Percentiles rank a stretch among this genome's conserved stretches.
These are phyloP conservation scores for Xestia c-nigrum DNA, from an alignment of 2,888 invertebrate species.

Conservation along the genomic window DNA sequence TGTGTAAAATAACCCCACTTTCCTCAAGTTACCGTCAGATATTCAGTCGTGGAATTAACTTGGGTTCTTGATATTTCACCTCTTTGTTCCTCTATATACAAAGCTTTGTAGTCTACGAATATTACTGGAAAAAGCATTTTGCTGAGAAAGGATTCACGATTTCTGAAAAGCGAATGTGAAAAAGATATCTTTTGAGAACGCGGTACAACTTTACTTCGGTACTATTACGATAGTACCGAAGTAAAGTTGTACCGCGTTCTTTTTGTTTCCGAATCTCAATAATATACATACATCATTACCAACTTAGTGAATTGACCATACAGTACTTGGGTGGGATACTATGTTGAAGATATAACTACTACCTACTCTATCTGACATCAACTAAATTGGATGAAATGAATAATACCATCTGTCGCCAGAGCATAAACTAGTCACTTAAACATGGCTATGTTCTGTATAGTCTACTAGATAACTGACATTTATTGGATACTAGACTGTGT, in stretches of 20 bases:
- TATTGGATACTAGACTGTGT: slow-evolving; percentile 33
- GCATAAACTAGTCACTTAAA: slow-evolving; percentile 10
- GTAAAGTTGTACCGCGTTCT: no score
- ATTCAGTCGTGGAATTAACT: slow-evolving; percentile 19
- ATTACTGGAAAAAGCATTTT: slow-evolving; percentile 27
- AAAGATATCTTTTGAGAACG: slow-evolving; percentile 13
- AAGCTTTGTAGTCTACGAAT: slow-evolving; percentile 47
- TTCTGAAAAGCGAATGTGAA: slow-evolving; percentile 26
- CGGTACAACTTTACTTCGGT: not conserved
- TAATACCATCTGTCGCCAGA: slow-evolving; percentile 15
- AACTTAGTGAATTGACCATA: not conserved
- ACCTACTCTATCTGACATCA: not conserved
- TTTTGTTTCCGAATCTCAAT: slow-evolving; percentile 23
- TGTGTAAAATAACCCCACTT: slow-evolving; percentile 32
- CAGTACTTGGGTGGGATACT: not conserved
- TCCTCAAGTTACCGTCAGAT: not conserved
- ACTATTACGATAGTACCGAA: no score
- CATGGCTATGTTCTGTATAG: slow-evolving; percentile 4
- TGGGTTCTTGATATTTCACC: slow-evolving; percentile 34
- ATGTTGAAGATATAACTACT: not conserved
- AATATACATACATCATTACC: not conserved
- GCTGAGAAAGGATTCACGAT: slow-evolving; percentile 13
- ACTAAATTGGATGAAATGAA: slow-evolving; percentile 32
- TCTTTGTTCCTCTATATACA: slow-evolving; percentile 31
- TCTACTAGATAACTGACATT: slow-evolving; percentile 45